phyloP scores from a whole-genome alignment of 2,888 invertebrate species.

The Drosophila anomalata region DNA sequence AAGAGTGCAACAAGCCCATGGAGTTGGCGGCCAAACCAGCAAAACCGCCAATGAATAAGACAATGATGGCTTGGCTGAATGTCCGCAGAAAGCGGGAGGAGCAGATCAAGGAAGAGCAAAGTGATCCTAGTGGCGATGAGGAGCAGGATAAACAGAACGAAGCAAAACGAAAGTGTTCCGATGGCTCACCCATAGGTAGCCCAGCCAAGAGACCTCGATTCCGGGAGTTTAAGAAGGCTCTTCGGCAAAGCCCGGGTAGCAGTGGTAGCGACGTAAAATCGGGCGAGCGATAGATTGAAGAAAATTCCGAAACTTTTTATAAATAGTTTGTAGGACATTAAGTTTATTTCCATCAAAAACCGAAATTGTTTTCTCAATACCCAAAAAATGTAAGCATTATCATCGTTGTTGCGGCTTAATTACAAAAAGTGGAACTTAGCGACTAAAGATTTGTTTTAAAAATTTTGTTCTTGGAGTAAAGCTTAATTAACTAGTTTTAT shows the following conservation, averaged over 20 bases:
- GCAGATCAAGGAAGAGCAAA: conserved; percentile 31
- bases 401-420: conserved; percentile 50
- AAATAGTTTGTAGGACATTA: conserved; percentile 47
- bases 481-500: conserved; percentile 56
- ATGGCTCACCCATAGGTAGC: conserved; percentile 12
- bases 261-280: conserved; percentile 16
- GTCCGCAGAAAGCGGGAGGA: conserved; percentile 55
- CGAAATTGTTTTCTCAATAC: conserved; percentile 59
- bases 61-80: conserved; percentile 79
- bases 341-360: conserved; percentile 72
- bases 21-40: conserved; percentile 58
- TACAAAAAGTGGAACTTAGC: conserved; percentile 57
- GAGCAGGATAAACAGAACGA: neutral
- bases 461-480: conserved; percentile 47
- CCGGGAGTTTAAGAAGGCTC: conserved; percentile 28
- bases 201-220: conserved; percentile 56
- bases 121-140: conserved; percentile 34
- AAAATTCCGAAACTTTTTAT: neutral
- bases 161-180: conserved; percentile 36
- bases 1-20: conserved; percentile 86
- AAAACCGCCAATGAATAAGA: conserved; percentile 63
- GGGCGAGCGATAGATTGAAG: neutral
- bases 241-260: neutral
- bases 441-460: conserved; percentile 61
- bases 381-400: conserved; percentile 47